Base-by-base conservation (phyloP, 2,888 invertebrate genomes). In the Polydrusus cervinus region DNA sequence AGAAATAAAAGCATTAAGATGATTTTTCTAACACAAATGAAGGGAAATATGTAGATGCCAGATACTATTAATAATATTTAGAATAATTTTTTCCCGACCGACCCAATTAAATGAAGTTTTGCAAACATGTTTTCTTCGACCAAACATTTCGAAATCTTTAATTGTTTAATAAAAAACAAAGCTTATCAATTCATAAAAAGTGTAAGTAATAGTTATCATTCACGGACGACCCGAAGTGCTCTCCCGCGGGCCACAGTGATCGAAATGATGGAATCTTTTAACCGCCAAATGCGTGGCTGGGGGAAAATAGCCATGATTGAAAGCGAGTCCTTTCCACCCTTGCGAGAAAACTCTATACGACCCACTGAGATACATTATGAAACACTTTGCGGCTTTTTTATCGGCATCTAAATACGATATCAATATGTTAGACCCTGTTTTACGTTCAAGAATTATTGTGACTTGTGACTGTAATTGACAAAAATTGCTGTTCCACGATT, bases 211-310 rank as follows among this genome's bases (percentile, higher is more conserved):
- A 84, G 83, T 83, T 86, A 86, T 86, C 84, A 84, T 84, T 86
- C 86, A 86, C 83, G 83, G 82, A 84, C 84, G 87, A 87, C 87
- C 84, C 82, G 81, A 86, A 87, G 85, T 84, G 84, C 85, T 85
- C 87, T 87, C 87, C 81, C 83, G 87, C 86, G 87, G 86, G 84
- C 86, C 83, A 87, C 86, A 86, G 83, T 86, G 87, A 87, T 87
- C 87, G 86, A 84, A 87, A 87, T 87, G 87, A 87, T 87, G 87
- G 87, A 87, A 87, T 87, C 87, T 87, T 85, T 87, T 87, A 87
- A 87, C 87, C 87, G 84, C 86, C 85, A 85, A 87, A 87, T 85
- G 87, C 83, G 85, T 87, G 83, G 82, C 87, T 85, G 82, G 87
- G 87, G 87, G 86, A 82, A 87, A 86, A 87, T 87, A 87, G 87